Evolutionary conservation across 2,113 vertebrate genomes (phyloP).

Genomic region (Promerops cafer): DNA sequence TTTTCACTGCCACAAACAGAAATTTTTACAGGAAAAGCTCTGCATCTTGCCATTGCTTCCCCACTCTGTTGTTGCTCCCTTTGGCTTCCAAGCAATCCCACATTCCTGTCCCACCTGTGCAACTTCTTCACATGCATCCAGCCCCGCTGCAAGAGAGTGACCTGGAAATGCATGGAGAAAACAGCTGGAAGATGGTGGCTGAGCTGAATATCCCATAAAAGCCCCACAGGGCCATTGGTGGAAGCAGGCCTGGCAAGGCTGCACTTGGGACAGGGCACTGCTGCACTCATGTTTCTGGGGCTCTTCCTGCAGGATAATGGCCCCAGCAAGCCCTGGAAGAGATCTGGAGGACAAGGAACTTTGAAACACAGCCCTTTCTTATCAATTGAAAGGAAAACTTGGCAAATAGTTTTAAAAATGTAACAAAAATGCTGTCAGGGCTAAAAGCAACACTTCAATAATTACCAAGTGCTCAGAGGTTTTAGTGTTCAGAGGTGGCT

Average conservation of each 20-base stretch:
- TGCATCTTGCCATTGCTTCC: neutral
- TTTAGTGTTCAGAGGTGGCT: neutral
- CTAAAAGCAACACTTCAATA: neutral
- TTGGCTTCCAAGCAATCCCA: neutral
- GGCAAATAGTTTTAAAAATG: neutral
- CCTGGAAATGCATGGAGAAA: neutral
- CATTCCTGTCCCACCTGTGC: neutral
- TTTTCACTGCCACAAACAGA: neutral
- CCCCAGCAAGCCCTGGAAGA: neutral
- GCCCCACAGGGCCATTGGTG: accelerated
- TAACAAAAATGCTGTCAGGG: neutral
- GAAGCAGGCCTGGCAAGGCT: accelerated
- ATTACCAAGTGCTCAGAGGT: neutral
- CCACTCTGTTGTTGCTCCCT: neutral
- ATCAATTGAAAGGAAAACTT: neutral
- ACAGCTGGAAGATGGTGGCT: neutral
- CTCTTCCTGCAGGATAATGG: neutral
- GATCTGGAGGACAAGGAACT: neutral
- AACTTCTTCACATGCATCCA: neutral
- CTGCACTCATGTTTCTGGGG: accelerated
- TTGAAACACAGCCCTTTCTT: neutral
- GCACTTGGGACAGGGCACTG: accelerated
- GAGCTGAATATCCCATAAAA: neutral
- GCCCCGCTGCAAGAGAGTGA: accelerated
- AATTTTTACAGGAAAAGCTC: neutral